Evolutionary conservation across 2,888 invertebrate genomes (phyloP).

Genomic region (Eremobia ochroleuca): DNA sequence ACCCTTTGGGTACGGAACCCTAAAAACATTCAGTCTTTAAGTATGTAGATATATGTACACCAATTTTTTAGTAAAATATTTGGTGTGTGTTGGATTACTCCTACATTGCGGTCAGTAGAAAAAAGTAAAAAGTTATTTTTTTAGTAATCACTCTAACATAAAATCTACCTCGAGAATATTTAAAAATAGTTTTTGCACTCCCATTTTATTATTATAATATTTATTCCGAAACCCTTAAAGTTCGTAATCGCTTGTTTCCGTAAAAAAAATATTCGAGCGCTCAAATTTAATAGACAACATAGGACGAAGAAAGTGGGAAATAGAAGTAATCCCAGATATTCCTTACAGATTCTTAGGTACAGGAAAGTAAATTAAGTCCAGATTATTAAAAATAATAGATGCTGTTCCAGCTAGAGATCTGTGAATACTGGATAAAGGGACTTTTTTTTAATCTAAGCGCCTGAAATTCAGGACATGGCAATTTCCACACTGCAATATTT

Average conservation of each 20-base stretch:
- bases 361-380: constrained; percentile 27
- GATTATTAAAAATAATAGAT: constrained; percentile 14
- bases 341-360: constrained; percentile 23
- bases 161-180: constrained; percentile 1
- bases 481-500: not conserved
- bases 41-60: not conserved
- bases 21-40: not conserved
- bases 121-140: not conserved
- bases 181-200: constrained; percentile 18
- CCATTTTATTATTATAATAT: constrained; percentile 15
- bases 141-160: constrained; percentile 1
- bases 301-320: constrained; percentile 41
- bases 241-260: constrained; percentile 17
- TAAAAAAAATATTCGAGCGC: constrained; percentile 53
- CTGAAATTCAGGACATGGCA: constrained; percentile 11
- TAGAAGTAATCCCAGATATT: constrained; percentile 42
- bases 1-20: too few relatives aligned
- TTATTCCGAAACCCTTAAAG: constrained; percentile 1
- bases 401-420: not conserved
- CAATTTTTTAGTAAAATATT: not conserved
- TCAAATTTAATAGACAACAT: constrained; percentile 59
- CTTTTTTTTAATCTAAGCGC: not conserved
- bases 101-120: not conserved
- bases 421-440: not conserved
- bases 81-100: not conserved